These are phyloP conservation scores for Lagodon rhomboides DNA, from an alignment of 2,797 vertebrate species.

Conservation along the genomic window DNA sequence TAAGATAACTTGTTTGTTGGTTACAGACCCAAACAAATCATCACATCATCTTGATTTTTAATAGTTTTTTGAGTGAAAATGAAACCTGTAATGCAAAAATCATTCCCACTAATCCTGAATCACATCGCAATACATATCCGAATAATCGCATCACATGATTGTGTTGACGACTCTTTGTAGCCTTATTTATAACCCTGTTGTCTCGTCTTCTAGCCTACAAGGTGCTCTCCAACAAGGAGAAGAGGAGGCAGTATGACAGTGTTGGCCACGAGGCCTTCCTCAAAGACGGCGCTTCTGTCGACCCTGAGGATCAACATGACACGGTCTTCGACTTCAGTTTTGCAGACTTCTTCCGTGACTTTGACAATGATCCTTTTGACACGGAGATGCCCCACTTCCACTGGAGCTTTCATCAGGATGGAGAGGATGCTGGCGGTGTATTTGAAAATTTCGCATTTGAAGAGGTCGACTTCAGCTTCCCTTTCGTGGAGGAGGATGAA, in stretches of 20 bases:
- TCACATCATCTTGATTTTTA: no score
- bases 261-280: constrained; percentile 68
- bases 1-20: no score
- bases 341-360: constrained; percentile 60
- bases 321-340: constrained; percentile 54
- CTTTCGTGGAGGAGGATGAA: constrained; percentile 38
- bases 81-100: no score
- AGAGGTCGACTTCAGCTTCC: constrained; percentile 30
- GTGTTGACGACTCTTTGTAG: no score
- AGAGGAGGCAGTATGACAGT: constrained; percentile 72
- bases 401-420: constrained; percentile 56
- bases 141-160: no score
- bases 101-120: no score
- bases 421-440: constrained; percentile 29
- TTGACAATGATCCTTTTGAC: constrained; percentile 39
- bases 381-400: constrained; percentile 29
- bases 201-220: constrained; percentile 68
- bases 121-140: no score
- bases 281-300: background rate
- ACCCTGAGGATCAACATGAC: constrained; percentile 1
- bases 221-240: constrained; percentile 75
- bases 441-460: constrained; percentile 34
- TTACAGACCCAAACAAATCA: no score
- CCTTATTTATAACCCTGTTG: background rate
- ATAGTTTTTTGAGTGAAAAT: no score